Evolutionary conservation across 2,888 invertebrate genomes (phyloP), one percentile per base, ranked within the genome.

Genomic region (Phorcus lineatus): DNA sequence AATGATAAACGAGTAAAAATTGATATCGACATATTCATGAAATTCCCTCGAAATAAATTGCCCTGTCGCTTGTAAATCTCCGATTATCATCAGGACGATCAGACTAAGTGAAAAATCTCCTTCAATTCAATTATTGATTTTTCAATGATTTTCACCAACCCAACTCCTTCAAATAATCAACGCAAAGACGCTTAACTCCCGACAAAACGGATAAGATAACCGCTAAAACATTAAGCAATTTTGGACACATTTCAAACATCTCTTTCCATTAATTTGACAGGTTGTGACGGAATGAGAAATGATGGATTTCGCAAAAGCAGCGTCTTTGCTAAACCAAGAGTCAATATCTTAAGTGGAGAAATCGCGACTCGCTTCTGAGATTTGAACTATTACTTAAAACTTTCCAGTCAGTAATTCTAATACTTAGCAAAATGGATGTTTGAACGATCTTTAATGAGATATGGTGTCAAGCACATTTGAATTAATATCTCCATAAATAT

Each of bases 51-150:
- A 70, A 36, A 36, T 70, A 19, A 70, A 70, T n/a, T 36, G 28
- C 36, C 31, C 28, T 19, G 70, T 36, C 28, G 36, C 36, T 11
- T 40, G 70, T n/a, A 36, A 70, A 31, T 17, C 36, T 19, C 19
- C 36, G 70, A 70, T 70, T 70, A 70, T 70, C 19, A 24, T 70
- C 16, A 70, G 36, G 70, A 19, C 70, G 70, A 70, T 70, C 40
- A 36, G 19, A 36, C 70, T 70, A 70, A 70, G 70, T 70, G 70
- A 70, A 70, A 70, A 70, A 31, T 70, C 70, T 70, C 70, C 36
- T 70, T 40, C 70, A 70, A 70, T 70, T 70, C 70, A 40, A 70
- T 70, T 40, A 70, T 70, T 36, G 70, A 70, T 70, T 70, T 70
- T 36, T 36, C 70, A 36, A 70, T 70, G 70, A 70, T 70, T 70